Conservation (phyloP, 92 coral and sea anemone genomes). For the Galaxea fascicularis region DNA sequence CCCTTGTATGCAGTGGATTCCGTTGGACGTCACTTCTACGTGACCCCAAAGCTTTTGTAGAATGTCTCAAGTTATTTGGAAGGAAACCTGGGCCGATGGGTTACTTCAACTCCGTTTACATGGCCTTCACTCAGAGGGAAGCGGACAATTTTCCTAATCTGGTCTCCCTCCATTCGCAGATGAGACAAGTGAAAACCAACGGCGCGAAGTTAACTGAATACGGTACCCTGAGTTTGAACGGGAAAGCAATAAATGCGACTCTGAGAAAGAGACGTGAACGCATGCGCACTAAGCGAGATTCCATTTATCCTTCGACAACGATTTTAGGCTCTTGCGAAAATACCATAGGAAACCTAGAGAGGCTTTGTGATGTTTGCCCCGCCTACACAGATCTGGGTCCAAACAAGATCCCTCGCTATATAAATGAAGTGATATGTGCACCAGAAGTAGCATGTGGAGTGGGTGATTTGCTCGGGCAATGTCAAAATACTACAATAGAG, state of each 20-base stretch:
- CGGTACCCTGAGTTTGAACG: too few species aligned
- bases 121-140: slow-evolving; percentile 38
- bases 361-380: slow-evolving; percentile 51
- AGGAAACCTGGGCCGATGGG: slow-evolving; percentile 49
- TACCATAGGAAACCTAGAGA: slow-evolving; percentile 3
- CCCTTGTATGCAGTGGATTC: background rate
- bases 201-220: background rate
- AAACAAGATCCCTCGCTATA: slow-evolving; percentile 35
- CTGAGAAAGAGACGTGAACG: background rate
- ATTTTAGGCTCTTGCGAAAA: slow-evolving; percentile 15
- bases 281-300: background rate
- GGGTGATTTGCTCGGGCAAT: background rate
- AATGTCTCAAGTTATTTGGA: background rate
- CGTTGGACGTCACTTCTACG: background rate
- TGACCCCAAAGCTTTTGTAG: background rate
- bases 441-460: background rate
- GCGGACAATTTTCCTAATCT: slow-evolving; percentile 18
- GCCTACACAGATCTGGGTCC: slow-evolving; percentile 58
- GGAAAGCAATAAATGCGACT: background rate
- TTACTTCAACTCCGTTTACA: slow-evolving; percentile 33
- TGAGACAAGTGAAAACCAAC: background rate
- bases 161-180: slow-evolving; percentile 4
- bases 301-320: slow-evolving; percentile 22
- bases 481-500: slow-evolving; percentile 20
- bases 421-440: slow-evolving; percentile 58